Percentiles rank a stretch among this genome's conserved stretches.
Evolutionary conservation across 1,140 invertebrate species (phyloP).

Genomic region (Pteromalus puparum): DNA sequence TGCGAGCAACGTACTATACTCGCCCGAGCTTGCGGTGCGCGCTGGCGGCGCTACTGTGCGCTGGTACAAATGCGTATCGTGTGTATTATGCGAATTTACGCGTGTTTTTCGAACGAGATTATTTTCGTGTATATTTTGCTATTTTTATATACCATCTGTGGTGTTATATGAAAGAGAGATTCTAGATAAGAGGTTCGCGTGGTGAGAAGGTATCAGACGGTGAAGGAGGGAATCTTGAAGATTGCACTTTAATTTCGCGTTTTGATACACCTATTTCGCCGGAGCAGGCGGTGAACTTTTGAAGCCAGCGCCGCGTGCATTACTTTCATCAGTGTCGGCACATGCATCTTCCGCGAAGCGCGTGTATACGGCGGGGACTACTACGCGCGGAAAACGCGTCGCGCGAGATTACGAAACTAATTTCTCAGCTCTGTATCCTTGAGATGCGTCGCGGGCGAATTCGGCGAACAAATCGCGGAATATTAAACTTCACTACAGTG

Average conservation of each 20-base stretch:
- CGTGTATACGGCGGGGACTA: neutral
- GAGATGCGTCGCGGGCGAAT: slow-evolving; percentile 30
- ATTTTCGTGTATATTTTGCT: too few species aligned
- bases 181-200: neutral
- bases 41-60: neutral
- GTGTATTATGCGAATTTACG: neutral
- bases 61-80: neutral
- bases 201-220: neutral
- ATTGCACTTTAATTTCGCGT: neutral
- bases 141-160: too few species aligned
- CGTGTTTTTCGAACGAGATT: slow-evolving; percentile 12
- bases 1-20: neutral
- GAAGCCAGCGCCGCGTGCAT: slow-evolving; percentile 8
- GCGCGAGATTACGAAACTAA: slow-evolving; percentile 60
- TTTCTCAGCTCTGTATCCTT: slow-evolving; percentile 57
- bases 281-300: slow-evolving; percentile 11
- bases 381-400: slow-evolving; percentile 53
- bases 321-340: slow-evolving; percentile 52
- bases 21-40: neutral
- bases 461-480: slow-evolving; percentile 47
- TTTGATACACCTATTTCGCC: slow-evolving; percentile 21
- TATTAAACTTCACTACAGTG: slow-evolving; percentile 28
- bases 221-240: neutral
- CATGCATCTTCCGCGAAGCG: slow-evolving; percentile 41
- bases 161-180: too few species aligned